Conservation (phyloP, 2,888 invertebrate genomes). For the Notodonta dromedarius region DNA sequence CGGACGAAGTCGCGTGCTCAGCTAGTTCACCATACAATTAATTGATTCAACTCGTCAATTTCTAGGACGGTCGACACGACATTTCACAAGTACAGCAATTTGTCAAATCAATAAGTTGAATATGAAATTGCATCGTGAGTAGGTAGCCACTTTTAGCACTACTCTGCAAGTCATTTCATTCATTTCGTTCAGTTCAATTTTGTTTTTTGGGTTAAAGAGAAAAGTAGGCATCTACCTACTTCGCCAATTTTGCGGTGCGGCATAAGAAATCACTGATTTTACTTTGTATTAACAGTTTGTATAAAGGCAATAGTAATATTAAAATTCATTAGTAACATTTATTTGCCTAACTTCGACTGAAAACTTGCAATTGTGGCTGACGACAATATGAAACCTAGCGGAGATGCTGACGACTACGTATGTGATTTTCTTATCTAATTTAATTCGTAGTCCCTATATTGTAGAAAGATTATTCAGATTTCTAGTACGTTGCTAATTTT, state of each 20-base stretch:
- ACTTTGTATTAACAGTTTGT: slow-evolving; percentile 12
- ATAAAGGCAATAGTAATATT: slow-evolving; percentile 1
- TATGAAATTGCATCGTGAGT: too few species aligned
- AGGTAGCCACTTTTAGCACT: too few species aligned
- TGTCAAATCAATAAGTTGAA: too few species aligned
- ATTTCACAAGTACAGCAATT: too few species aligned
- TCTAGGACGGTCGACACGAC: too few species aligned
- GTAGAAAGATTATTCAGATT: not conserved
- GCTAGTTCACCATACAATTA: too few species aligned
- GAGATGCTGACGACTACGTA: slow-evolving; percentile 74
- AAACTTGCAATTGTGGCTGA: slow-evolving; percentile 19
- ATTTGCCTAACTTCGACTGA: not conserved
- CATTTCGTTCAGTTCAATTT: too few species aligned
- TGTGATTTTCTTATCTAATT: slow-evolving; percentile 37
- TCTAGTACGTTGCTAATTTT: not conserved
- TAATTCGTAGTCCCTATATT: not conserved
- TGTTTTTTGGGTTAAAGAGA: too few species aligned
- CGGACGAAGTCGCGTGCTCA: too few species aligned
- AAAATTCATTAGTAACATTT: slow-evolving; percentile 1
- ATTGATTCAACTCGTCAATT: too few species aligned
- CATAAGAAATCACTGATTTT: slow-evolving; percentile 18
- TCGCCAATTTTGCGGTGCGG: slow-evolving; percentile 23
- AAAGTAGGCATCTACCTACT: slow-evolving; percentile 1
- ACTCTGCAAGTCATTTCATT: too few species aligned
- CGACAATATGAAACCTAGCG: slow-evolving; percentile 70